These are phyloP conservation scores for Ophonus ardosiacus DNA, from an alignment of 2,888 invertebrate species.

Conservation along the genomic window DNA sequence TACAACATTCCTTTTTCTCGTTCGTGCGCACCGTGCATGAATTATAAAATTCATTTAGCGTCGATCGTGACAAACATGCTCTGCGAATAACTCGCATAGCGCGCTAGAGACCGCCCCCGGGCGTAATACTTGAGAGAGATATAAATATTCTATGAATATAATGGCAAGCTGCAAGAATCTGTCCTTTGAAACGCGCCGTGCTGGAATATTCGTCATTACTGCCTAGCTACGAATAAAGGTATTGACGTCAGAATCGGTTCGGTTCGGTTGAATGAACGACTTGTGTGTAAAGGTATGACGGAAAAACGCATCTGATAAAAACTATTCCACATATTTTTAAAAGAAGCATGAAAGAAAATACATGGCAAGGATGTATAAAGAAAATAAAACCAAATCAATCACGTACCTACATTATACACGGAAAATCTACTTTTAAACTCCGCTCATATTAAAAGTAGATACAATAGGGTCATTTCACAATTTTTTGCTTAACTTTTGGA, in stretches of 20 bases:
- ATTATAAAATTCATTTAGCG: conserved; percentile 49
- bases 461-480: too few relatives aligned
- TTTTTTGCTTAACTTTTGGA: too few relatives aligned
- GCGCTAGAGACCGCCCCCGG: neutral
- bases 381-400: neutral
- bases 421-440: neutral
- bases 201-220: conserved; percentile 48
- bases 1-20: too few relatives aligned
- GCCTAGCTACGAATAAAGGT: conserved; percentile 28
- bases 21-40: neutral
- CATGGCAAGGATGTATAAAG: neutral
- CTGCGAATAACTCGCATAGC: conserved; percentile 11
- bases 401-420: neutral
- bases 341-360: neutral
- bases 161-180: conserved; percentile 42
- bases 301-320: neutral
- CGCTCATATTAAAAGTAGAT: neutral
- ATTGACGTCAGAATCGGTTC: conserved; percentile 28
- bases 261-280: neutral
- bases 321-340: neutral
- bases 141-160: conserved; percentile 62
- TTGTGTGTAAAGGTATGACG: neutral
- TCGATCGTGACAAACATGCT: conserved; percentile 49
- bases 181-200: conserved; percentile 35
- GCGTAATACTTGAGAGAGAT: conserved; percentile 48